These are phyloP conservation scores for Drosophila gunungcola DNA, from an alignment of 1,140 invertebrate species.

Conservation along the genomic window DNA sequence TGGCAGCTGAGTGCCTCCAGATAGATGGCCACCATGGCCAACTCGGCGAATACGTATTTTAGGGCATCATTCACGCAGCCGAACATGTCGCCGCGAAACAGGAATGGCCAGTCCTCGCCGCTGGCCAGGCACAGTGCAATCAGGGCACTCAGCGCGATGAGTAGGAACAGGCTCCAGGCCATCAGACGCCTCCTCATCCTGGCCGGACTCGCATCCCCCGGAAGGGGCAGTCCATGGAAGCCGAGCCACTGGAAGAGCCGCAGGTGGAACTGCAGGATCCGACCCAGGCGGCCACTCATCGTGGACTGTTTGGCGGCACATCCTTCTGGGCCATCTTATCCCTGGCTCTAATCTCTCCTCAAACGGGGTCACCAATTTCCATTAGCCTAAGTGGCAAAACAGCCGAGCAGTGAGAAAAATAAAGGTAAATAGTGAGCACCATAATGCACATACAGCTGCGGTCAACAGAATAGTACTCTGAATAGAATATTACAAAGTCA, in stretches of 20 bases:
- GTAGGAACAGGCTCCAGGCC: slow-evolving; percentile 39
- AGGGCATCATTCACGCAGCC: slow-evolving; percentile 62
- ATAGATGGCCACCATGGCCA: slow-evolving; percentile 63
- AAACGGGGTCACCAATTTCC: neutral
- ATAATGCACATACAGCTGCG: too few relatives aligned
- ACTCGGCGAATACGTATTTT: slow-evolving; percentile 54
- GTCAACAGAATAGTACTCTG: too few relatives aligned
- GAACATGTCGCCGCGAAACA: slow-evolving; percentile 59
- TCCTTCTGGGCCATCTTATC: neutral
- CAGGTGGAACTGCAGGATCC: slow-evolving; percentile 59
- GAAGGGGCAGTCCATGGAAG: slow-evolving; percentile 51
- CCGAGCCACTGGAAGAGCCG: slow-evolving; percentile 68
- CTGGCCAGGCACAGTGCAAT: slow-evolving; percentile 29
- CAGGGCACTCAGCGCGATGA: slow-evolving; percentile 24
- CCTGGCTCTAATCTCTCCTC: neutral
- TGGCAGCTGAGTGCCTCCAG: slow-evolving; percentile 50
- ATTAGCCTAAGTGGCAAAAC: slow-evolving; percentile 29
- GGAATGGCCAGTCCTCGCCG: slow-evolving; percentile 34
- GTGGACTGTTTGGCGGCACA: slow-evolving; percentile 18
- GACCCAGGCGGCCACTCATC: slow-evolving; percentile 45
- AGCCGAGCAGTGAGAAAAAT: neutral
- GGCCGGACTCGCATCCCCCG: slow-evolving; percentile 5
- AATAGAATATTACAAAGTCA: too few relatives aligned
- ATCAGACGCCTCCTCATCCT: neutral
- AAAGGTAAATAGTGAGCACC: too few relatives aligned